Evolutionary conservation across 2,113 vertebrate genomes (phyloP).

Genomic region (Pan paniscus): DNA sequence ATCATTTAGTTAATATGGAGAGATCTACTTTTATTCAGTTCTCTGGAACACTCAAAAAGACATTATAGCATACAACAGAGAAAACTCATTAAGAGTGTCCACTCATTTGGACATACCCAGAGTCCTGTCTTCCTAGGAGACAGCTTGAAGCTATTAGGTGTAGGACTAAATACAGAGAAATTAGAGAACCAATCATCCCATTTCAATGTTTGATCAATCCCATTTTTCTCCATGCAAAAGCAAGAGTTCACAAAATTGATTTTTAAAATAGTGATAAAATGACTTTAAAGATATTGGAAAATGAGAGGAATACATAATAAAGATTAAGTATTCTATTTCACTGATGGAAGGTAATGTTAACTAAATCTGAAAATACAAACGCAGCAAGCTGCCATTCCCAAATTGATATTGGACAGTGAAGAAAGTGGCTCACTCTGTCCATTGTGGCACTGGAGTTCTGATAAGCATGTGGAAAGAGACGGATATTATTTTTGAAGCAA

Average conservation of each 20-base stretch:
- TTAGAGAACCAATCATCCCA: background rate
- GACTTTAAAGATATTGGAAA: background rate
- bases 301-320: background rate
- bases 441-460: background rate
- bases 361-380: background rate
- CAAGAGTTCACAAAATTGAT: background rate
- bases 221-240: background rate
- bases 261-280: background rate
- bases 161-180: background rate
- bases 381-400: background rate
- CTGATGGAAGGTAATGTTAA: background rate
- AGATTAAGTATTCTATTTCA: background rate
- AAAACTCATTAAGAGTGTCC: background rate
- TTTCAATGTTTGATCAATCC: background rate
- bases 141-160: background rate
- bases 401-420: background rate
- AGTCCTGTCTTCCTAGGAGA: background rate
- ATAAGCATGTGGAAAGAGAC: background rate
- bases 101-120: background rate
- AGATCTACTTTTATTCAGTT: background rate
- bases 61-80: background rate
- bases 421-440: background rate
- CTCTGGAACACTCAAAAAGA: background rate
- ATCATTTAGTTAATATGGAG: background rate
- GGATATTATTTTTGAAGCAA: background rate